Base-by-base conservation (phyloP, 2,888 invertebrate genomes). In the Eupithecia insigniata region DNA sequence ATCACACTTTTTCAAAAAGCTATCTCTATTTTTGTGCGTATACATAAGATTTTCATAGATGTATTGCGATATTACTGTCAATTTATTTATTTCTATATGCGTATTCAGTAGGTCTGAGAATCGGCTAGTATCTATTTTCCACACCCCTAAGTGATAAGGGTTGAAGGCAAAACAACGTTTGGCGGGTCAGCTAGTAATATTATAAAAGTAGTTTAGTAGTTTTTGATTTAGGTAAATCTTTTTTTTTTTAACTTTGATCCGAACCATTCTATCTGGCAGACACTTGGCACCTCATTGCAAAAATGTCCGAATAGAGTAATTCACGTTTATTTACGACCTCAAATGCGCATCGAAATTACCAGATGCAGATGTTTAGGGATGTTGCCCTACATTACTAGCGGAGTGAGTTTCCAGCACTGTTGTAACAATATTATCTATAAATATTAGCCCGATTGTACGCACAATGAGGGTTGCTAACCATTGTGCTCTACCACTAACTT, bases 391-490 rank as follows among this genome's bases (percentile, higher is more conserved):
- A 82, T 84, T 80, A 82, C 81, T 79, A 81, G 78, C 82, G 78
- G 80, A 81, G 79, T 74, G 78, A 76, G 85, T 81, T 82, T 83
- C 81, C 78, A 82, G 82, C 82, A 77, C 79, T 81, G 83, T 86
- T 89, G 87, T 88, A 89, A 91, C 89, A 91, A 91, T 91, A 91
- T 91, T 92, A 91, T 92, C 89, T 90, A 90, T 90, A 90, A 90
- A 91, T 89, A 91, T 90, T 91, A 89, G 89, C 86, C 83, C 85
- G 86, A 90, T 90, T 89, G 89, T 89, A 82, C 82, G 85, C 80
- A 78, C 78, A 83, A 83, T 82, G 83, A 87, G 87, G 89, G 87
- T 82, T 70, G 77, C 84, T 77, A 78, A 82, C 81, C 85, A 83
- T 81, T 84, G 84, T 85, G 85, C 83, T 82, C 76, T 14, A 39